phyloP scores from a whole-genome alignment of 2,113 vertebrate species.

The Ceuthmochares aereus region DNA sequence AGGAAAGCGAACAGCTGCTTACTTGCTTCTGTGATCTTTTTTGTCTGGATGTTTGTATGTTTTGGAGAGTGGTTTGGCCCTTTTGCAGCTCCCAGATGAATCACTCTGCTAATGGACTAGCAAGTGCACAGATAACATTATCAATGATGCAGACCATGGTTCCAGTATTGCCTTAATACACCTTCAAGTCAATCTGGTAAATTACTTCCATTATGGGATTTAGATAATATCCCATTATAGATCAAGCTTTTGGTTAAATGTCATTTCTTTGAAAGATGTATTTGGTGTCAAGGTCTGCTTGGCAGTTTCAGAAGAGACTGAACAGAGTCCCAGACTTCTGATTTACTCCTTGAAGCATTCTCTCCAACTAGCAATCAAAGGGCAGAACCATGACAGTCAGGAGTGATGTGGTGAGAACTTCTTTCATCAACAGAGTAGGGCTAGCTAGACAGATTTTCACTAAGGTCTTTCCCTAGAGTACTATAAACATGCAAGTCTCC shows the following conservation, averaged over 20 bases:
- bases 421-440: neutral
- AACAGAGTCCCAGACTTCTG: neutral
- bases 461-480: neutral
- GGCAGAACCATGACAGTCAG: neutral
- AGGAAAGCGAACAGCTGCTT: constrained; percentile 12
- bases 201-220: constrained; percentile 67
- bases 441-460: neutral
- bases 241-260: constrained; percentile 72
- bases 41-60: constrained; percentile 19
- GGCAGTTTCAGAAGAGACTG: neutral
- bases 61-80: constrained; percentile 14
- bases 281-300: constrained; percentile 32
- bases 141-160: constrained; percentile 59
- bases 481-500: neutral
- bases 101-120: constrained; percentile 73
- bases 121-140: constrained; percentile 66
- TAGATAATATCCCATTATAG: constrained; percentile 64
- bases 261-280: constrained; percentile 54
- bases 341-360: neutral
- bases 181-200: constrained; percentile 69
- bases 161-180: constrained; percentile 59
- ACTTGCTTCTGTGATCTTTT: constrained; percentile 40
- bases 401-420: neutral
- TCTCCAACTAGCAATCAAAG: neutral
- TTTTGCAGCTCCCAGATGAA: constrained; percentile 60